phyloP scores from a whole-genome alignment of 1,140 invertebrate genomes.

The Tetragonula clypearis region DNA sequence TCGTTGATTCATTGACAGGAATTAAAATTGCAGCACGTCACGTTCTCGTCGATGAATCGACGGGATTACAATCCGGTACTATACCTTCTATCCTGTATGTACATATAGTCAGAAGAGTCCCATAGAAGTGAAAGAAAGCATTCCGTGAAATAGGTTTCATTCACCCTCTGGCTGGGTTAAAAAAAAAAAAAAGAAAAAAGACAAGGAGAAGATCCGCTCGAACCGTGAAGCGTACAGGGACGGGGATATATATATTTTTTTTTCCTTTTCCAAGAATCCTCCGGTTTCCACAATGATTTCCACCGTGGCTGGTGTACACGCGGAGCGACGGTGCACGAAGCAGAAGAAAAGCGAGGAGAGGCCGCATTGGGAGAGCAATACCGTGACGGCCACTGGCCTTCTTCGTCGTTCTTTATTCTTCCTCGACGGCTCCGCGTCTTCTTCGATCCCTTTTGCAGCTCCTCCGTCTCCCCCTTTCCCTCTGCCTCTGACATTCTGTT shows the following conservation, averaged over 20 bases:
- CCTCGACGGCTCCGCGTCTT: conserved; percentile 43
- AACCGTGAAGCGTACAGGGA: not conserved
- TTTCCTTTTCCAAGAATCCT: not conserved
- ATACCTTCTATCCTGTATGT: no score
- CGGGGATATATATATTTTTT: not conserved
- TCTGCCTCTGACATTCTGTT: no score
- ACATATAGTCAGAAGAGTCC: no score
- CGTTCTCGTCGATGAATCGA: not conserved
- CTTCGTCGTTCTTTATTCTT: conserved; percentile 59
- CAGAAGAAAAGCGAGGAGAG: conserved; percentile 43
- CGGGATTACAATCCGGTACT: not conserved
- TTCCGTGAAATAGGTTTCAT: not conserved
- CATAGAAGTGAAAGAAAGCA: not conserved
- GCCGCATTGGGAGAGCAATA: conserved; percentile 59
- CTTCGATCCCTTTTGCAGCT: conserved; percentile 40
- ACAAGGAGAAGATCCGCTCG: not conserved
- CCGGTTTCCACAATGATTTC: not conserved
- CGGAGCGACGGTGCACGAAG: conserved; percentile 1
- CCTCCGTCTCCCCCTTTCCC: not conserved
- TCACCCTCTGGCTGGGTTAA: not conserved
- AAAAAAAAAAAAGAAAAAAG: not conserved
- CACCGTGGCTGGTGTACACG: not conserved
- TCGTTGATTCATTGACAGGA: not conserved
- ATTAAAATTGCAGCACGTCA: not conserved
- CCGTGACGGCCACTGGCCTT: conserved; percentile 73